Percentiles rank a stretch among this genome's conserved stretches.
These are phyloP conservation scores for Pseudomyrmex flavicornis DNA, from an alignment of 1,140 invertebrate species.

Conservation along the genomic window DNA sequence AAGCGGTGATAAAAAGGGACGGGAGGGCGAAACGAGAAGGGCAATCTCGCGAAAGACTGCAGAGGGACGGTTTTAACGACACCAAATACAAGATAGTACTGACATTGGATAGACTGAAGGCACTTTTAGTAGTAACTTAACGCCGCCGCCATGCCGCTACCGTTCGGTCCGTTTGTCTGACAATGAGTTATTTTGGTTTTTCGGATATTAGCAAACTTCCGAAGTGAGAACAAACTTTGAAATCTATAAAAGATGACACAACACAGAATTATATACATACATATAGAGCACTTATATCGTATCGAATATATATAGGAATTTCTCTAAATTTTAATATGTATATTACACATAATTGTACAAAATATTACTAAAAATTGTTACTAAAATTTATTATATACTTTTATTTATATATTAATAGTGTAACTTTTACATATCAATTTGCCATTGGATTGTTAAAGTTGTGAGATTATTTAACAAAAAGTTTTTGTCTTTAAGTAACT, in stretches of 20 bases:
- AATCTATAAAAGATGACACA: background rate
- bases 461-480: too few relatives aligned
- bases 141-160: conserved; percentile 78
- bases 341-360: too few relatives aligned
- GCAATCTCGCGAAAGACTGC: conserved; percentile 84
- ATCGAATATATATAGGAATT: too few relatives aligned
- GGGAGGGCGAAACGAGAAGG: conserved; percentile 66
- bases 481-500: too few relatives aligned
- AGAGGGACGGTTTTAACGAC: conserved; percentile 85
- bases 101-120: conserved; percentile 86
- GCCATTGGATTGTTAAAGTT: too few relatives aligned
- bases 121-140: conserved; percentile 85
- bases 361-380: too few relatives aligned
- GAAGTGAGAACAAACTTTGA: background rate
- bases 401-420: too few relatives aligned
- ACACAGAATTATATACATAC: too few relatives aligned
- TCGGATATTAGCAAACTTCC: background rate
- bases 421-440: too few relatives aligned
- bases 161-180: conserved; percentile 72
- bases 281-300: too few relatives aligned
- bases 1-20: conserved; percentile 28
- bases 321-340: too few relatives aligned
- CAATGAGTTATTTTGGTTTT: conserved; percentile 1
- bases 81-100: conserved; percentile 86
- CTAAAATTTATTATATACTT: too few relatives aligned